These are phyloP conservation scores for Tenthredo notha DNA, from an alignment of 2,888 invertebrate species.

Conservation along the genomic window DNA sequence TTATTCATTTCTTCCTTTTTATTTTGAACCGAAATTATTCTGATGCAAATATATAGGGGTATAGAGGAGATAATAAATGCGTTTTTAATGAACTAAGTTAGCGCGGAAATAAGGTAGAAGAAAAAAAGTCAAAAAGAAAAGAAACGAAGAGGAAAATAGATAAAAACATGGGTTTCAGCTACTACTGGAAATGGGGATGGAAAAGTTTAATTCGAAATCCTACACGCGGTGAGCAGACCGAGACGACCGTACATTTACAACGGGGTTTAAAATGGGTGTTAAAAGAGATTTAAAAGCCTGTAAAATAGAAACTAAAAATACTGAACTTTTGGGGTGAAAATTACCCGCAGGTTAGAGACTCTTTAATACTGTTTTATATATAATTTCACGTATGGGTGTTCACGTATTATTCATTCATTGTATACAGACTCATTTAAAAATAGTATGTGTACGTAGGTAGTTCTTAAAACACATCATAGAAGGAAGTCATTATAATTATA, in stretches of 20 bases:
- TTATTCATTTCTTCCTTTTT: neutral
- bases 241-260: constrained; percentile 38
- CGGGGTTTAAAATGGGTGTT: constrained; percentile 33
- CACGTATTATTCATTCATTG: neutral
- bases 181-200: constrained; percentile 31
- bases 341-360: constrained; percentile 24
- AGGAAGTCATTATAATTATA: neutral
- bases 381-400: neutral
- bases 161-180: neutral
- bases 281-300: constrained; percentile 40
- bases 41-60: neutral
- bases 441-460: neutral
- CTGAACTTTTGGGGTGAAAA: constrained; percentile 23
- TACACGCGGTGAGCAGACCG: constrained; percentile 33
- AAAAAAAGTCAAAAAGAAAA: neutral
- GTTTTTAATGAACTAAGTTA: constrained; percentile 13
- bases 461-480: neutral
- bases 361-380: constrained; percentile 25
- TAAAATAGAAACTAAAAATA: constrained; percentile 40
- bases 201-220: constrained; percentile 42
- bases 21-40: neutral
- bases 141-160: constrained; percentile 8
- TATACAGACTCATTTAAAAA: neutral
- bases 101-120: neutral
- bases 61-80: neutral